These are phyloP conservation scores for Dicyrtomina minuta DNA, from an alignment of 2,888 invertebrate genomes.

Conservation along the genomic window DNA sequence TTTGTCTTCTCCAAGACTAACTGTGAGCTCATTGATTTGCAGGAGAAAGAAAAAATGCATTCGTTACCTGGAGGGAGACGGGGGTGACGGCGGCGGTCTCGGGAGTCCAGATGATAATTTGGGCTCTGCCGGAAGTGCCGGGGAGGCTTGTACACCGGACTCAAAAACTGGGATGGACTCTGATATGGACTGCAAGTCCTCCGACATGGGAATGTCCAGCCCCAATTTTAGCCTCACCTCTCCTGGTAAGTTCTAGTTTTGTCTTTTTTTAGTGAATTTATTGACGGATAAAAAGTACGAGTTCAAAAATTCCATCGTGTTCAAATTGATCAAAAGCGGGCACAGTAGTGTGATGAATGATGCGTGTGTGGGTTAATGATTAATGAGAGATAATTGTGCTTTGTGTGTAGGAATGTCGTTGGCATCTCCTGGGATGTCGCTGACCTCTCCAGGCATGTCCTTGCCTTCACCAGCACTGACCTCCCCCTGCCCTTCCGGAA, in stretches of 20 bases:
- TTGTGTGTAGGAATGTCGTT: conserved; percentile 40
- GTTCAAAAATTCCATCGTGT: too few species aligned
- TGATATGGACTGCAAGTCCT: conserved; percentile 60
- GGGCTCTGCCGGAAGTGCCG: conserved; percentile 77
- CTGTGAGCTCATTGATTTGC: conserved; percentile 54
- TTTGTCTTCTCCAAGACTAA: not conserved
- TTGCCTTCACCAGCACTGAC: conserved; percentile 53
- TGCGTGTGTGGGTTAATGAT: too few species aligned
- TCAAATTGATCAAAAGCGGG: too few species aligned
- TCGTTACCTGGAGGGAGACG: conserved; percentile 84
- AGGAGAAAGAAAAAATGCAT: conserved; percentile 98
- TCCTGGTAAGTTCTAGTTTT: conserved; percentile 54
- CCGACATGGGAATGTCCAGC: conserved; percentile 55
- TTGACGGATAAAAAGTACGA: not conserved
- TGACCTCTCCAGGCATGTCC: conserved; percentile 54
- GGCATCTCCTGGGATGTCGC: conserved; percentile 57
- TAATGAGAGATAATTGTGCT: too few species aligned
- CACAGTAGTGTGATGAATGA: too few species aligned
- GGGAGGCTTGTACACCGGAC: conserved; percentile 61
- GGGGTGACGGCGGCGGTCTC: conserved; percentile 65
- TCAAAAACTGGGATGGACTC: conserved; percentile 66
- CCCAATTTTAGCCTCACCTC: conserved; percentile 54
- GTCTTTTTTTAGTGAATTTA: not conserved
- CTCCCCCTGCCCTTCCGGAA: conserved; percentile 64
- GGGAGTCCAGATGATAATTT: conserved; percentile 72